Evolutionary conservation across 2,888 invertebrate genomes (phyloP).

Genomic region (Rosalia funebris): DNA sequence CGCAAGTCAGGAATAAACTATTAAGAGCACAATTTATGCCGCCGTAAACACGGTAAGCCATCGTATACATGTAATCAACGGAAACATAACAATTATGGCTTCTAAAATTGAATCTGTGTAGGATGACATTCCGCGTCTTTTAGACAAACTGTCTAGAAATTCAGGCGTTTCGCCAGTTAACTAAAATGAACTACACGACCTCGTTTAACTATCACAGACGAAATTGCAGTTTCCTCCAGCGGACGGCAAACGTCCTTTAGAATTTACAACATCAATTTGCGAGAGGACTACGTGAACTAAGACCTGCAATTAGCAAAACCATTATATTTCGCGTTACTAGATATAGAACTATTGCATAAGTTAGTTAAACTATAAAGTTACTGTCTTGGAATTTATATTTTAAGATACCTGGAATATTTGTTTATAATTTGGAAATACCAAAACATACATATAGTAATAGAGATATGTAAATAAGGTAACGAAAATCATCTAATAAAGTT

Average conservation of each 20-base stretch:
- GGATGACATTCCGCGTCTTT: conserved; percentile 14
- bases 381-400: too few species aligned
- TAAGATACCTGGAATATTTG: too few species aligned
- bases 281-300: too few species aligned
- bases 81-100: conserved; percentile 8
- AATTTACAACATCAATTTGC: too few species aligned
- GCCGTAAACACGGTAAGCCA: background rate
- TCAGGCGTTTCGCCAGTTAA: conserved; percentile 11
- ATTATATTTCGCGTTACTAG: too few species aligned
- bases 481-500: too few species aligned
- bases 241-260: background rate
- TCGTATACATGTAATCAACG: conserved; percentile 1
- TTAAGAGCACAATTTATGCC: conserved; percentile 4
- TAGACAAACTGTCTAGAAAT: conserved; percentile 22
- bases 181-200: conserved; percentile 11
- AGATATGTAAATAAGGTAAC: too few species aligned
- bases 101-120: conserved; percentile 19
- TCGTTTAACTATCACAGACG: background rate
- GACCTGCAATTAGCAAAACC: too few species aligned
- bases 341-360: too few species aligned
- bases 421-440: too few species aligned
- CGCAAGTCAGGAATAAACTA: background rate
- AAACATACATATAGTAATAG: too few species aligned
- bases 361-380: too few species aligned
- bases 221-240: background rate